Evolutionary conservation across 2,888 invertebrate species (phyloP), one percentile per base, ranked within the genome.

Genomic region (Acanthosepion pharaonis): DNA sequence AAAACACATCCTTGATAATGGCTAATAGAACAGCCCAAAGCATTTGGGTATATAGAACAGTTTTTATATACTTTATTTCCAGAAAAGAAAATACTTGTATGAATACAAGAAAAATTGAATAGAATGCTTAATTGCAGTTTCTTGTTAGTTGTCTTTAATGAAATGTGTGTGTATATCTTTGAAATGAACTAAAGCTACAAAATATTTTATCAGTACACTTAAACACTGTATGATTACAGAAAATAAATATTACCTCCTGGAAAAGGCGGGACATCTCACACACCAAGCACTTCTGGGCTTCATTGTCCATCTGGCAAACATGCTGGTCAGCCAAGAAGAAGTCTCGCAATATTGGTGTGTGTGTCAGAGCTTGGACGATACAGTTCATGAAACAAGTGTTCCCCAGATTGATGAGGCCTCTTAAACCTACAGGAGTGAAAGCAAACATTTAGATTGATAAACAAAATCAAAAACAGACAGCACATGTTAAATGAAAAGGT

Each of bases 301-400:
- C 98, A 94, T 97, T 96, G 95, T 96, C 96, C 96, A 98, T 97
- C 96, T 98, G 98, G 97, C 99, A 99, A 97, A 98, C 98, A 97
- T 99, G 99, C 96, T 98, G 98, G 97, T 99, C 99, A 91, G 99
- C 98, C 96, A 99, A 98, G 97, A 99, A 99, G 97, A 99, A 99
- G 97, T 99, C 99, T 95, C 99, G 98, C 94, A 99, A 98, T 91
- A 99, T 98, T 2, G 99, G 99, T 8, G 99, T 99, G 97, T 99
- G 99, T 96, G 99, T 99, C 96, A 99, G 97, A 0, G 99, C 99
- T 98, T 99, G 99, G 23, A 99, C 98, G 96, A 99, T 99, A 97
- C 99, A 99, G 97, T 99, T 99, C 99, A 99, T 99, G 97, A 99
- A 99, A 98, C 99, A 99, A 8, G 99, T 99, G 96, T 99, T 98